These are phyloP conservation scores for Rutpela maculata DNA, from an alignment of 2,888 invertebrate species.

Conservation along the genomic window DNA sequence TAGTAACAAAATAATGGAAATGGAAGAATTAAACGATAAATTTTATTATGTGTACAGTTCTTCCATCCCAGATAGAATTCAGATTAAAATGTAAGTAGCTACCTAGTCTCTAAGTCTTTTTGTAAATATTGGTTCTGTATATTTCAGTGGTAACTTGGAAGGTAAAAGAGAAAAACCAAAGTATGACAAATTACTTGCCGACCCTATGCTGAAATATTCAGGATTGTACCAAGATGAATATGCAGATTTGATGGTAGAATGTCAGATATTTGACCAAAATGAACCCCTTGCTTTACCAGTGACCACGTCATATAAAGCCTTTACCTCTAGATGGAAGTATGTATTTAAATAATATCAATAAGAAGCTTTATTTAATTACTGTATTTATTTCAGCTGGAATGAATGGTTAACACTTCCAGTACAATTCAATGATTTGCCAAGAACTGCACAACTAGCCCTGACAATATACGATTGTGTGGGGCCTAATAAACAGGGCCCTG, in stretches of 20 bases:
- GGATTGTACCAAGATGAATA: slow-evolving; percentile 90
- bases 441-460: slow-evolving; percentile 89
- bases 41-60: slow-evolving; percentile 94
- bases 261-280: slow-evolving; percentile 89
- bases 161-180: slow-evolving; percentile 91
- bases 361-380: neutral
- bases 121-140: slow-evolving; percentile 7
- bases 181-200: slow-evolving; percentile 89
- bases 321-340: slow-evolving; percentile 94
- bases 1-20: slow-evolving; percentile 61
- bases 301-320: slow-evolving; percentile 93
- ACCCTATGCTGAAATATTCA: slow-evolving; percentile 93
- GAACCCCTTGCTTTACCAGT: slow-evolving; percentile 90
- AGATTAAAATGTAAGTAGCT: slow-evolving; percentile 91
- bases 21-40: slow-evolving; percentile 87
- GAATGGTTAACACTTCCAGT: slow-evolving; percentile 96
- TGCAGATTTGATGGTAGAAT: slow-evolving; percentile 92
- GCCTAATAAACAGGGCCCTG: slow-evolving; percentile 86
- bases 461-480: slow-evolving; percentile 95
- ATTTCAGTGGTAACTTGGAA: slow-evolving; percentile 91
- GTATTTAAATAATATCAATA: slow-evolving; percentile 29
- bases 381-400: slow-evolving; percentile 87
- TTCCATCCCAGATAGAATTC: slow-evolving; percentile 89
- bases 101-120: neutral
- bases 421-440: slow-evolving; percentile 92